These are phyloP conservation scores for Macaca fascicularis DNA, from an alignment of 2,113 vertebrate species.

Conservation along the genomic window T2T-MFA8v1.1 NC_088395.1:145465501-145466000, in stretches of 20 bases:
- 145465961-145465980: background rate
- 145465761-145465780: background rate
- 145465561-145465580: background rate
- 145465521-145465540: background rate
- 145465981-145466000: background rate
- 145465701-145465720: background rate
- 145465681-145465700: background rate
- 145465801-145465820: background rate
- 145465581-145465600: background rate
- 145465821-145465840: background rate
- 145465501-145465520: constrained; percentile 15
- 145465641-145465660: background rate
- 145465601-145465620: background rate
- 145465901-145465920: background rate
- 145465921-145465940: background rate
- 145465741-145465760: background rate
- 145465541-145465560: background rate
- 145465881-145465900: background rate
- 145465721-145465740: background rate
- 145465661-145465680: background rate
- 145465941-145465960: background rate
- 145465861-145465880: background rate
- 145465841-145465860: background rate
- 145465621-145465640: background rate
- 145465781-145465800: background rate